A percentile compares a stretch with the other conserved stretches of the same genome.
phyloP scores from a whole-genome alignment of 2,888 invertebrate species.

The Plagodis pulveraria region DNA sequence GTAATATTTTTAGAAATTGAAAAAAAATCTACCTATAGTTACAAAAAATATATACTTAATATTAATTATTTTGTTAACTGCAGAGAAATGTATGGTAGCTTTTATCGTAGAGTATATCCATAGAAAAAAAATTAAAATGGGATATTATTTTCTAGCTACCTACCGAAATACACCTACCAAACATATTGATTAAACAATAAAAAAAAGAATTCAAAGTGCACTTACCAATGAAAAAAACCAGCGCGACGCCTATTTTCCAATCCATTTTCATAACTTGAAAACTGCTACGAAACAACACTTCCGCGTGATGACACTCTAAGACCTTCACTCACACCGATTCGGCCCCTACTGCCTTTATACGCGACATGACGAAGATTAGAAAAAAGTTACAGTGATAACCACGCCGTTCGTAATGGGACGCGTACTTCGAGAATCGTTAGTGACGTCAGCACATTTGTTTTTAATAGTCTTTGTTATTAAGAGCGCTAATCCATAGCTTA shows the following conservation, averaged over 20 bases:
- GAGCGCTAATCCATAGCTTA: no score
- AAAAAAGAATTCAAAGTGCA: not conserved
- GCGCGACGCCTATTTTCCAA: constrained; percentile 6
- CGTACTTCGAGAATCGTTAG: not conserved
- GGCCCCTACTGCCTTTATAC: constrained; percentile 11
- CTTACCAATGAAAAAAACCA: constrained; percentile 16
- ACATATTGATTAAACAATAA: not conserved
- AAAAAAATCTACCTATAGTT: no score
- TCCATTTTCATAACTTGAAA: constrained; percentile 5
- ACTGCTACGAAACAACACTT: not conserved
- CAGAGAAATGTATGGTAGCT: no score
- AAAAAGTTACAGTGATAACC: constrained; percentile 2
- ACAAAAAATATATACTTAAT: no score
- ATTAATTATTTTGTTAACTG: no score
- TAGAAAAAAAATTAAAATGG: no score
- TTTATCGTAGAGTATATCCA: no score
- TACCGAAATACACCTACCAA: no score
- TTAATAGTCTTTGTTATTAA: not conserved
- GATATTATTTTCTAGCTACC: no score
- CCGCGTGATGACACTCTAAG: constrained; percentile 8
- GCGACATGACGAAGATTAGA: constrained; percentile 2
- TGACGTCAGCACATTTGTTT: not conserved
- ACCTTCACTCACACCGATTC: not conserved
- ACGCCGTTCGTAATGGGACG: not conserved
- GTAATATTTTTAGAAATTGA: no score